Base-by-base conservation (phyloP, 2,888 invertebrate species). In the Chouioia cunea region DNA sequence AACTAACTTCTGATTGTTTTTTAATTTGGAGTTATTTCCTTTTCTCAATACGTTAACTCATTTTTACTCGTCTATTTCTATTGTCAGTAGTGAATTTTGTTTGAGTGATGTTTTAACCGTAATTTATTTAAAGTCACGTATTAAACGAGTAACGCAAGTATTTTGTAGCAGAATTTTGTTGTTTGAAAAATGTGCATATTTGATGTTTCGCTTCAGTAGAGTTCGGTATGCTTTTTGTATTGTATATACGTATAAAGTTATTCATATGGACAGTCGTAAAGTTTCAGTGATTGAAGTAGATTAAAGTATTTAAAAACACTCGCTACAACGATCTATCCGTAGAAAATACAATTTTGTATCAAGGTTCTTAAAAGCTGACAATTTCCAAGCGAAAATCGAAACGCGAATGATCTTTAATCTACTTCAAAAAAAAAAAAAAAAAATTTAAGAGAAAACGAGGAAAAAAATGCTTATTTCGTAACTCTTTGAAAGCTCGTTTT, bases 291-390 rank as follows among this genome's bases (percentile, higher is more conserved):
- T 36, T 36, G n/a, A 20, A 10, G 22, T 50, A 58, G 23, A 65
- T 70, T 70, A 70, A 70, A 70, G 62, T 62, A 62, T 22, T 60
- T 50, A 8, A 50, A 27, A 27, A 27, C 6, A 27, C 2, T 27
- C 6, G 6, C n/a, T n/a, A n/a, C n/a, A n/a, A n/a, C n/a, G n/a
- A n/a, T n/a, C n/a, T n/a, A n/a, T n/a, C n/a, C n/a, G n/a, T n/a
- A n/a, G n/a, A n/a, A n/a, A n/a, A n/a, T n/a, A n/a, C n/a, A n/a
- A n/a, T n/a, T n/a, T n/a, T n/a, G n/a, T n/a, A n/a, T n/a, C n/a
- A n/a, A n/a, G n/a, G n/a, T n/a, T 27, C 6, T 27, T 27, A 27
- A 27, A 3, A 27, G 6, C 6, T 3, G 27, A 27, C 27, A 27
- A 27, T 27, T 27, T 27, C 27, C 4, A 27, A 27, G 27, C 6